Percentiles rank a stretch among this genome's conserved stretches.
phyloP scores from a whole-genome alignment of 2,888 invertebrate species.

The Luffia ferchaultella region DNA sequence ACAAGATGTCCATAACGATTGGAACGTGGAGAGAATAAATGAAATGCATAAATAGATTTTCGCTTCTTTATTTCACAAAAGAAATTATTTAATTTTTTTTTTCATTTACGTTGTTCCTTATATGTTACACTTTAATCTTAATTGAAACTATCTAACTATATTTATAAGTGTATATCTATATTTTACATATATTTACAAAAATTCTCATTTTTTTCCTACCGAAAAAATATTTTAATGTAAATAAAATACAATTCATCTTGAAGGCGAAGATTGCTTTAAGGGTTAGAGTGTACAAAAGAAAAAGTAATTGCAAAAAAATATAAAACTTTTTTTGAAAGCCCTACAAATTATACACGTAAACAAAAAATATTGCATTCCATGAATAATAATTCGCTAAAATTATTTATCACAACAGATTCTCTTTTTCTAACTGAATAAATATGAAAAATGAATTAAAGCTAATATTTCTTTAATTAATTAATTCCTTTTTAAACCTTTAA shows the following conservation, averaged over 20 bases:
- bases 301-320: too few species aligned
- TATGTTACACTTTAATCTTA: constrained; percentile 60
- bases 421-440: constrained; percentile 7
- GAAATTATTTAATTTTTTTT: background rate
- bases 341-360: background rate
- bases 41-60: background rate
- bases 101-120: background rate
- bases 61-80: background rate
- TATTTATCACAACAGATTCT: constrained; percentile 57
- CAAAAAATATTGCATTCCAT: background rate
- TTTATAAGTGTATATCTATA: constrained; percentile 57
- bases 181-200: constrained; percentile 61
- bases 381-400: constrained; percentile 28
- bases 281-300: too few species aligned
- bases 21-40: background rate
- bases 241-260: too few species aligned
- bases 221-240: too few species aligned
- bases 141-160: constrained; percentile 58
- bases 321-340: too few species aligned
- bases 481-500: too few species aligned
- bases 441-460: constrained; percentile 2
- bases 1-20: too few species aligned
- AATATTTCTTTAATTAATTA: too few species aligned
- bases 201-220: constrained; percentile 26
- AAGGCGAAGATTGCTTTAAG: too few species aligned